These are phyloP conservation scores for Thera britannica DNA, from an alignment of 2,888 invertebrate genomes.

Conservation along the genomic window DNA sequence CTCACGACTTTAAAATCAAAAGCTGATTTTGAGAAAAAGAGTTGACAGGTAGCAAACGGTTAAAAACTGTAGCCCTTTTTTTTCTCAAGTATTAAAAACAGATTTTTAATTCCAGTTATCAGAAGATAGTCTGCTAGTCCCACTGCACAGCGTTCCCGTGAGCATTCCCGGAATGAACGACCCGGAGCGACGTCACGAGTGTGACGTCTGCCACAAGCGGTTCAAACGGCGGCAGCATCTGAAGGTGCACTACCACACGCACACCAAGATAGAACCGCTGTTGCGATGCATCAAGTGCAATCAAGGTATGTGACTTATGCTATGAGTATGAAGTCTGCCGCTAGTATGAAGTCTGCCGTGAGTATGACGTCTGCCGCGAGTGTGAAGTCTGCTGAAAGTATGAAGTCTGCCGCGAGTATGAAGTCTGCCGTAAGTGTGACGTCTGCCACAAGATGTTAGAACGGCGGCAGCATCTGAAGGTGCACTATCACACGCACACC, in stretches of 20 bases:
- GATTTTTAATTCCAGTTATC: slow-evolving; percentile 30
- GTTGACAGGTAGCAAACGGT: no score
- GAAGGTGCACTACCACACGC: slow-evolving; percentile 70
- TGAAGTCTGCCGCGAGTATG: not conserved
- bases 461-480: slow-evolving; percentile 72
- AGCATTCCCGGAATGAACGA: not conserved
- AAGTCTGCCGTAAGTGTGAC: not conserved
- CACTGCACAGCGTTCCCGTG: slow-evolving; percentile 31
- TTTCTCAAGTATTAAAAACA: not conserved
- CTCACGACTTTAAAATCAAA: no score
- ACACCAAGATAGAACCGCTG: slow-evolving; percentile 54
- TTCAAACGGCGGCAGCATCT: slow-evolving; percentile 78
- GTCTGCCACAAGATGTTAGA: slow-evolving; percentile 34
- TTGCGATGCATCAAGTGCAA: slow-evolving; percentile 71
- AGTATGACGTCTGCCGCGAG: not conserved
- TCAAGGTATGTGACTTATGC: slow-evolving; percentile 54
- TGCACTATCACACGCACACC: slow-evolving; percentile 68
- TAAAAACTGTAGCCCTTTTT: no score
- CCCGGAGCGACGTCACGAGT: slow-evolving; percentile 65
- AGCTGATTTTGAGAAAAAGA: no score
- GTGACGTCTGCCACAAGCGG: slow-evolving; percentile 66
- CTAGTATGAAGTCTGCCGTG: not conserved
- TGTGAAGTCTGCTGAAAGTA: no score
- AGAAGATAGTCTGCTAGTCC: slow-evolving; percentile 47
- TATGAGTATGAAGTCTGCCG: no score